These are phyloP conservation scores for Eueremaeus valkanovi DNA, from an alignment of 2,888 invertebrate species.

Conservation along the genomic window DNA sequence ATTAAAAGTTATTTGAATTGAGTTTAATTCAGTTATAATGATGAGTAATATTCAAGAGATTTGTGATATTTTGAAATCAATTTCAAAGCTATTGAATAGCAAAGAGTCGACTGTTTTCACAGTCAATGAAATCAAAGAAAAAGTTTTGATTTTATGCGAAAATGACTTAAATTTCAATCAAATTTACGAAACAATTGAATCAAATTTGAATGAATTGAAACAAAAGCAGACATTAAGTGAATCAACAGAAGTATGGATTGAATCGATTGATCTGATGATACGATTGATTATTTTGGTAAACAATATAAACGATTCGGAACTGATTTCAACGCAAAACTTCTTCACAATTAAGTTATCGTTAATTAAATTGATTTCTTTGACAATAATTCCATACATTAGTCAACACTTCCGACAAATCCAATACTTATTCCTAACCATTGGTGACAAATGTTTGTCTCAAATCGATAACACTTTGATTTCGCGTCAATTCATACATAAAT, in stretches of 20 bases:
- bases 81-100: background rate
- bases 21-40: background rate
- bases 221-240: background rate
- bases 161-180: background rate
- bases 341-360: conserved; percentile 11
- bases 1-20: background rate
- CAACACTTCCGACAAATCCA: conserved; percentile 20
- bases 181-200: background rate
- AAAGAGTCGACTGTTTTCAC: background rate
- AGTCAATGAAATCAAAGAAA: background rate
- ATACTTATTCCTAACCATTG: conserved; percentile 19
- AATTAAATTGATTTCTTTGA: conserved; percentile 6
- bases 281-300: background rate
- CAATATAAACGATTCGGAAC: background rate
- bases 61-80: background rate
- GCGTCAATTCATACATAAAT: background rate
- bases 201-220: background rate
- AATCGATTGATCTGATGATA: background rate
- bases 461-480: background rate
- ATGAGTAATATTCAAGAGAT: background rate
- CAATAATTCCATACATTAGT: conserved; percentile 29
- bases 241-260: background rate
- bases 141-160: background rate
- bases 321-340: background rate
- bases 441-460: background rate